These are phyloP conservation scores for Darevskia mixta DNA, from an alignment of 2,797 vertebrate species.

Conservation along the genomic window DNA sequence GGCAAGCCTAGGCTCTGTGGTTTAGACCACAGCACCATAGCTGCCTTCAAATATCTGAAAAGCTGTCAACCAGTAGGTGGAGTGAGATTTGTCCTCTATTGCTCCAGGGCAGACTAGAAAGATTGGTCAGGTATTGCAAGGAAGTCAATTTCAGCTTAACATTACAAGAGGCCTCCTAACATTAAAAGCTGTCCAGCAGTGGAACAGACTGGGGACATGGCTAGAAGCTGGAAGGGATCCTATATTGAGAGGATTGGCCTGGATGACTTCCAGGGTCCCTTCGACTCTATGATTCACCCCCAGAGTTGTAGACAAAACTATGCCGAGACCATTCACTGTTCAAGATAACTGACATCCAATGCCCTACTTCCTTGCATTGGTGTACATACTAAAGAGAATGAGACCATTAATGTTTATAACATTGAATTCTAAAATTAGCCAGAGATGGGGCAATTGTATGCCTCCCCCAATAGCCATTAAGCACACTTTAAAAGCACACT, in stretches of 20 bases:
- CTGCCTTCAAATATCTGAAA: background rate
- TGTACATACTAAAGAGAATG: background rate
- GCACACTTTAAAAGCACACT: too few relatives aligned
- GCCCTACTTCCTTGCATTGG: background rate
- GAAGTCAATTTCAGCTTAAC: background rate
- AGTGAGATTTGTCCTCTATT: background rate
- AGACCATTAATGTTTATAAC: background rate
- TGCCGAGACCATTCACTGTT: background rate
- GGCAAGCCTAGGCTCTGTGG: too few relatives aligned
- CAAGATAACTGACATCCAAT: background rate
- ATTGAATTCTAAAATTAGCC: background rate
- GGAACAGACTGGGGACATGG: background rate
- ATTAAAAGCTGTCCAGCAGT: background rate
- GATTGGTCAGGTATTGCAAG: background rate
- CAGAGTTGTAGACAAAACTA: background rate
- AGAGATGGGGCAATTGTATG: background rate
- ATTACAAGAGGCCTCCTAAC: background rate
- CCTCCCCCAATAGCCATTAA: background rate
- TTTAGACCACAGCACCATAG: background rate
- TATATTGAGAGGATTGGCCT: background rate
- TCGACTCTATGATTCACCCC: background rate
- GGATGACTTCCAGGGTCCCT: background rate
- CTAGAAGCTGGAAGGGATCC: background rate
- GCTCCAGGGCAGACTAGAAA: background rate
- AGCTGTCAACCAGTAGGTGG: background rate